A percentile compares a stretch with the other conserved stretches of the same genome.
Conservation (phyloP, 2,113 vertebrate genomes). For the Lanius ludovicianus region DNA sequence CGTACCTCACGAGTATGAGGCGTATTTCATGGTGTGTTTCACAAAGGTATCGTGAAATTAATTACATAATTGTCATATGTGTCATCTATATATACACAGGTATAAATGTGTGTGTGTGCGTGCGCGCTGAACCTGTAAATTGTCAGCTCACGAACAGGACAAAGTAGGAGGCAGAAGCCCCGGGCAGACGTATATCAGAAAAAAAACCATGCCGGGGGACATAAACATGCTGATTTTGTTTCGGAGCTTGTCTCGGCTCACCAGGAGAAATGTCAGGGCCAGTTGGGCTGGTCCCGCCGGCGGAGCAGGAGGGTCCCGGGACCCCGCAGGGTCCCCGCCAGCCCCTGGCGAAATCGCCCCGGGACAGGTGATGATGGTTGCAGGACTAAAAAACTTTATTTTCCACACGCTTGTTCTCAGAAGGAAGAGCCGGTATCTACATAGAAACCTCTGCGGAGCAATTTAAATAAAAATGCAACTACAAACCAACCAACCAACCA, state of each 20-base stretch:
- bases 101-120: neutral
- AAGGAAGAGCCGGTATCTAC: too few species aligned
- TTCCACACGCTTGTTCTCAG: neutral
- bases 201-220: neutral
- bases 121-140: neutral
- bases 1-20: accelerated
- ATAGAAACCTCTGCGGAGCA: neutral
- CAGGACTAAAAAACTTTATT: neutral
- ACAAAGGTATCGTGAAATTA: neutral
- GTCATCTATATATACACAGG: neutral
- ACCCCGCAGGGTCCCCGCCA: neutral
- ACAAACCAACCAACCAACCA: neutral
- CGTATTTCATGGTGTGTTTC: neutral
- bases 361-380: neutral
- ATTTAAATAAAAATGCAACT: neutral
- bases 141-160: accelerated
- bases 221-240: conserved; percentile 2
- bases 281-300: neutral
- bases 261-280: neutral
- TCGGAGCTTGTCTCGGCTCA: neutral
- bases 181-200: neutral
- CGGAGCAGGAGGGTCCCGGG: neutral
- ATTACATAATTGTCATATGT: neutral
- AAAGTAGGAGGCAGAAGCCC: neutral
- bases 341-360: neutral